Percentiles rank a stretch among this genome's conserved stretches.
These are phyloP conservation scores for Oreonectes daqikongensis DNA, from an alignment of 2,797 vertebrate genomes.

Conservation along the genomic window DNA sequence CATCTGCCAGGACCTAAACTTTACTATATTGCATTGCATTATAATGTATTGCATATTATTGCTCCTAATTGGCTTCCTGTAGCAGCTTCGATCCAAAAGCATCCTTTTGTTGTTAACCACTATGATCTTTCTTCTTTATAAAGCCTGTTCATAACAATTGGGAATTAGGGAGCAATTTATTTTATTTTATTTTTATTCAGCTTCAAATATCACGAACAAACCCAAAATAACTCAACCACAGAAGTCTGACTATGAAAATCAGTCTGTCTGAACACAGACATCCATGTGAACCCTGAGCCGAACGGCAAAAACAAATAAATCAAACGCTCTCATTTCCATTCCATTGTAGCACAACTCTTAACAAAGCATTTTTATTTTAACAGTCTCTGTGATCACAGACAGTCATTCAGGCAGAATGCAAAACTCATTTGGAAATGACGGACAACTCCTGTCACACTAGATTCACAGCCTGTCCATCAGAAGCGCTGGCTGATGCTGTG, in stretches of 20 bases:
- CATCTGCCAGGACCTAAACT: not conserved
- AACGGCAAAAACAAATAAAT: slow-evolving; percentile 16
- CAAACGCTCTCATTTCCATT: slow-evolving; percentile 14
- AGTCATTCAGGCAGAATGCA: slow-evolving; percentile 4
- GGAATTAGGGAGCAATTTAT: slow-evolving; percentile 9
- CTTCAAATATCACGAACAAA: not conserved
- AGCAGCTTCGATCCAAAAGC: not conserved
- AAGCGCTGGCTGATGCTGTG: slow-evolving; percentile 7
- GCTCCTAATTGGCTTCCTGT: not conserved
- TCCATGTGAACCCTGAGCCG: not conserved
- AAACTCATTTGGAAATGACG: slow-evolving; percentile 3
- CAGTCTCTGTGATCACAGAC: not conserved
- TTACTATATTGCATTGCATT: not conserved
- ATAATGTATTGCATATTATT: not conserved
- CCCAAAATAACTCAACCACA: not conserved
- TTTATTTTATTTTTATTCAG: not conserved
- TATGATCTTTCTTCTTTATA: slow-evolving; percentile 1
- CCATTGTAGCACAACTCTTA: slow-evolving; percentile 5
- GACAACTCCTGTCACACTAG: slow-evolving; percentile 36
- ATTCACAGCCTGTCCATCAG: slow-evolving; percentile 35
- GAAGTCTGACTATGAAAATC: not conserved
- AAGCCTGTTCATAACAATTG: not conserved
- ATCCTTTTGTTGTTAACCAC: not conserved
- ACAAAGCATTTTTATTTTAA: slow-evolving; percentile 6
- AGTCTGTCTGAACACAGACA: slow-evolving; percentile 7